phyloP scores from a whole-genome alignment of 2,888 invertebrate genomes.

The Campopleginae sp. region DNA sequence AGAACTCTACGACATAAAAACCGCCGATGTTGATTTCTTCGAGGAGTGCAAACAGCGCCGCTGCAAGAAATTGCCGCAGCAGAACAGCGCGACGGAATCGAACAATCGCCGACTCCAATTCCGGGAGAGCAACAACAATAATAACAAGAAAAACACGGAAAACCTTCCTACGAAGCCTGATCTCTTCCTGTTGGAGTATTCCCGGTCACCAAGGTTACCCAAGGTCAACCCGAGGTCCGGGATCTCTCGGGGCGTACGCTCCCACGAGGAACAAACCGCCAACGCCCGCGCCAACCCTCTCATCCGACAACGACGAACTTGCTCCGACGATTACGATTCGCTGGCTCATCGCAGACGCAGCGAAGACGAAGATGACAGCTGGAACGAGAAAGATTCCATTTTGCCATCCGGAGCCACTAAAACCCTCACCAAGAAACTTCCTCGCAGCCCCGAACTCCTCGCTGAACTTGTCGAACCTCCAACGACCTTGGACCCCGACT shows the following conservation, averaged over 20 bases:
- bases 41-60: slow-evolving; percentile 69
- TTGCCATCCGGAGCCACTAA: neutral
- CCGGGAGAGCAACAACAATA: slow-evolving; percentile 6
- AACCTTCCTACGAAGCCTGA: slow-evolving; percentile 67
- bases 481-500: neutral
- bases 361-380: slow-evolving; percentile 14
- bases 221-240: slow-evolving; percentile 70
- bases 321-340: slow-evolving; percentile 77
- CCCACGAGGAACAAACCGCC: slow-evolving; percentile 43
- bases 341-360: slow-evolving; percentile 54
- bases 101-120: neutral
- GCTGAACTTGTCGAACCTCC: neutral
- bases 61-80: neutral
- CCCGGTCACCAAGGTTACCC: slow-evolving; percentile 70
- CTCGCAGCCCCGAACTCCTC: neutral
- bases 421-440: slow-evolving; percentile 47
- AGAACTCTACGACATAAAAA: slow-evolving; percentile 79
- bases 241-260: slow-evolving; percentile 68
- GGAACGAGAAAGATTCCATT: slow-evolving; percentile 54
- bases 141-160: slow-evolving; percentile 13
- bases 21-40: slow-evolving; percentile 77
- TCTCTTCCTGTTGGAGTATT: slow-evolving; percentile 28
- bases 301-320: slow-evolving; percentile 73
- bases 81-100: neutral
- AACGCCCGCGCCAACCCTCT: slow-evolving; percentile 47